A percentile compares a stretch with the other conserved stretches of the same genome.
Evolutionary conservation across 2,113 vertebrate species (phyloP).

Genomic region (Hyaena hyaena): DNA sequence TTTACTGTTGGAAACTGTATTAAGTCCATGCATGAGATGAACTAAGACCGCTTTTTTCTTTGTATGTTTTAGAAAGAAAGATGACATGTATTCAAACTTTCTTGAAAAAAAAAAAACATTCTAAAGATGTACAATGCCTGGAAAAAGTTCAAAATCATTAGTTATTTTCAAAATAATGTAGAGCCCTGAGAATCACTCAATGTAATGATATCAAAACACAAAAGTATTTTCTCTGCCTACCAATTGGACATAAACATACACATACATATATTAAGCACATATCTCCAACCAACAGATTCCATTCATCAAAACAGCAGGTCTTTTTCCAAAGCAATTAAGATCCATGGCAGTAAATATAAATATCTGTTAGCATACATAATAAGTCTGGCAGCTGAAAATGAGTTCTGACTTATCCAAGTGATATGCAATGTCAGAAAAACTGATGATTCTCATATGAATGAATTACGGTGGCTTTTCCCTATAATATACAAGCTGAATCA

Average conservation of each 20-base stretch:
- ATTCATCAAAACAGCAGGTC: conserved; percentile 50
- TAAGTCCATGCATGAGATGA: conserved; percentile 44
- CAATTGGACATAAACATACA: neutral
- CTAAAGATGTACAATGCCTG: neutral
- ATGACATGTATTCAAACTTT: conserved; percentile 43
- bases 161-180: conserved; percentile 68
- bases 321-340: conserved; percentile 67
- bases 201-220: neutral
- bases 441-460: conserved; percentile 10
- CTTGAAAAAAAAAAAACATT: conserved; percentile 48
- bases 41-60: conserved; percentile 64
- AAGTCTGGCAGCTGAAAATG: conserved; percentile 58
- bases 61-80: conserved; percentile 58
- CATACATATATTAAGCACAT: neutral
- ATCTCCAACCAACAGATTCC: neutral
- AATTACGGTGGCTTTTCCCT: conserved; percentile 20
- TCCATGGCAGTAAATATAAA: conserved; percentile 40
- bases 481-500: conserved; percentile 52
- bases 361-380: conserved; percentile 63
- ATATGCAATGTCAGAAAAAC: conserved; percentile 76
- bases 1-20: conserved; percentile 71
- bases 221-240: neutral
- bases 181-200: conserved; percentile 36
- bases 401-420: conserved; percentile 72
- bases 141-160: conserved; percentile 46